These are phyloP conservation scores for Polyommatus iphigenia DNA, from an alignment of 2,888 invertebrate species.

Conservation along the genomic window DNA sequence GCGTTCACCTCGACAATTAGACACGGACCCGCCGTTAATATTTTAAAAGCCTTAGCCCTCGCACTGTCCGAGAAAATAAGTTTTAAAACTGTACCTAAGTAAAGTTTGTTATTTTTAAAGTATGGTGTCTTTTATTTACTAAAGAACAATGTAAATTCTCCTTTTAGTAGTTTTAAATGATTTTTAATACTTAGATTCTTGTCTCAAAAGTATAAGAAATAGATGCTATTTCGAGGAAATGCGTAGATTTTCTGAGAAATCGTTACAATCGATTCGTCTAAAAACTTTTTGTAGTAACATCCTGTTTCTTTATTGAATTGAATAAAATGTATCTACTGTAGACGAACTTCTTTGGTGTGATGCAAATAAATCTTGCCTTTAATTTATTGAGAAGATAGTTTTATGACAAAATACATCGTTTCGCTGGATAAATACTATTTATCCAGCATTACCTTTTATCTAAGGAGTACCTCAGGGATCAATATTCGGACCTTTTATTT, in stretches of 20 bases:
- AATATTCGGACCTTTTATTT: neutral
- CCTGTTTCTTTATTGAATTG: neutral
- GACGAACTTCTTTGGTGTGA: neutral
- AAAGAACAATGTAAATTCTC: no score
- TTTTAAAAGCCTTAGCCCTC: neutral
- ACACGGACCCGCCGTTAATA: constrained; percentile 41
- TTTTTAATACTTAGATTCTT: no score
- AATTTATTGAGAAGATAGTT: neutral
- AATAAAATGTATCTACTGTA: neutral
- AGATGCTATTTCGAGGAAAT: no score
- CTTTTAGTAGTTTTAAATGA: no score
- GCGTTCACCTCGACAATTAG: constrained; percentile 65
- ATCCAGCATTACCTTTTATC: neutral
- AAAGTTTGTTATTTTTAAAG: neutral
- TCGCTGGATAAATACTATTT: neutral
- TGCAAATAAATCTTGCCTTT: neutral
- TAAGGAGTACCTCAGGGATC: neutral
- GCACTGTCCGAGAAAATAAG: neutral
- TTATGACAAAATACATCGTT: neutral
- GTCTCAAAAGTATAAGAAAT: no score
- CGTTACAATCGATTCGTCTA: neutral
- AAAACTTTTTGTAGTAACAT: neutral
- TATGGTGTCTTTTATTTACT: neutral
- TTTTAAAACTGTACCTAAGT: neutral
- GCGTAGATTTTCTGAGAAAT: neutral